phyloP scores from a whole-genome alignment of 2,888 invertebrate species.

The Microplitis deprimator region DNA sequence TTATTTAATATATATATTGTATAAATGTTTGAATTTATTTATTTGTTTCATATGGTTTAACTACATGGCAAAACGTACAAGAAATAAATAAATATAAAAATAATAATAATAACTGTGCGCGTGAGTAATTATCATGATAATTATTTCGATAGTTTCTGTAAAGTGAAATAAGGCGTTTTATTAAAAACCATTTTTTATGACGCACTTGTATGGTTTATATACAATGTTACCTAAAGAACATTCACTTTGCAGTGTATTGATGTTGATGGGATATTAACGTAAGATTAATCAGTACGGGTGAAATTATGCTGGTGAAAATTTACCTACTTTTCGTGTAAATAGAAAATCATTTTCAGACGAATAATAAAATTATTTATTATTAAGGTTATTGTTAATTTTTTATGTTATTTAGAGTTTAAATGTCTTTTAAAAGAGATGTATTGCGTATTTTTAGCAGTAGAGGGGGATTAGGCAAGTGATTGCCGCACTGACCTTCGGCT shows the following conservation, averaged over 20 bases:
- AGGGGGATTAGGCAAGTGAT: no score
- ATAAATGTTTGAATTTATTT: conserved; percentile 38
- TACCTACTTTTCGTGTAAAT: conserved; percentile 26
- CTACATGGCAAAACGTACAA: conserved; percentile 31
- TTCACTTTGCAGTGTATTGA: not conserved
- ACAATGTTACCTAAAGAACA: not conserved
- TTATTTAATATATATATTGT: not conserved
- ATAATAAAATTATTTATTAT: not conserved
- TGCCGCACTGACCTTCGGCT: no score
- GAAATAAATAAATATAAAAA: conserved; percentile 16
- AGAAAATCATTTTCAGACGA: not conserved
- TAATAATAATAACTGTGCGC: conserved; percentile 28
- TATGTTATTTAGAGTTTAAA: no score
- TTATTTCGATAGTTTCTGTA: conserved; percentile 32
- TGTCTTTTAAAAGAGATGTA: no score
- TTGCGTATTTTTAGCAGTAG: no score
- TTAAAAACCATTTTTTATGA: not conserved
- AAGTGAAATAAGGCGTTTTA: conserved; percentile 22
- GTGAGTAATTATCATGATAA: conserved; percentile 48
- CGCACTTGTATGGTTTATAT: not conserved
- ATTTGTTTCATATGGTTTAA: conserved; percentile 12
- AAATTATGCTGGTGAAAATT: conserved; percentile 25
- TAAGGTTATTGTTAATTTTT: not conserved
- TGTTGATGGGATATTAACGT: not conserved
- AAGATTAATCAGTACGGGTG: not conserved